These are phyloP conservation scores for Tokudaia muenninki DNA, from an alignment of 2,797 vertebrate genomes.

Conservation along the genomic window DNA sequence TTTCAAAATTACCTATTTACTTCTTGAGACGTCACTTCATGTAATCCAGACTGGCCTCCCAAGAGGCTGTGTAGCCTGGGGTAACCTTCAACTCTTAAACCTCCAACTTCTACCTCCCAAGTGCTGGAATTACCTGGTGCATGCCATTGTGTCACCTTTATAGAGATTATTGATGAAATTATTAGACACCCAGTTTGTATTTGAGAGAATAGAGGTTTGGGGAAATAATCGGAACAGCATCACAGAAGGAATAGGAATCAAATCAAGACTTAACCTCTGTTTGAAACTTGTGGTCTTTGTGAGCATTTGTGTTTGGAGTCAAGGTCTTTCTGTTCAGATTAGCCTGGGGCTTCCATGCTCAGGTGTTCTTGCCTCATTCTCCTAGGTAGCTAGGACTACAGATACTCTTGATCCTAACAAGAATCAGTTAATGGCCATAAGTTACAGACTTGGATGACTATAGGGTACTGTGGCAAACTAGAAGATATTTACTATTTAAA, in stretches of 20 bases:
- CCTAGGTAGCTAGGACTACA: neutral
- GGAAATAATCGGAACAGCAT: neutral
- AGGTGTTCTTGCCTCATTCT: neutral
- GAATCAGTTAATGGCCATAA: slow-evolving; percentile 26
- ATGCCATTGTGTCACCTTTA: neutral
- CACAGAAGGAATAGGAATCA: neutral
- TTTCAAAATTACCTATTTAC: neutral
- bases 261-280: neutral
- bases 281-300: slow-evolving; percentile 27
- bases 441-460: slow-evolving; percentile 11
- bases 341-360: neutral
- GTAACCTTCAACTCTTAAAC: neutral
- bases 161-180: slow-evolving; percentile 43
- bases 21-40: neutral
- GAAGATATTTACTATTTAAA: neutral
- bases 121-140: neutral
- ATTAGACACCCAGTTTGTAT: neutral
- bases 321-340: neutral
- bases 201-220: slow-evolving; percentile 18
- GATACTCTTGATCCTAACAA: slow-evolving; percentile 19
- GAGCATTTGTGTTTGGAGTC: neutral
- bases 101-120: neutral
- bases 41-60: neutral
- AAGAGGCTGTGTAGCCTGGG: neutral
- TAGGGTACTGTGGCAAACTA: neutral